Base-by-base conservation (phyloP, 2,113 vertebrate genomes). In the Atrichornis clamosus region DNA sequence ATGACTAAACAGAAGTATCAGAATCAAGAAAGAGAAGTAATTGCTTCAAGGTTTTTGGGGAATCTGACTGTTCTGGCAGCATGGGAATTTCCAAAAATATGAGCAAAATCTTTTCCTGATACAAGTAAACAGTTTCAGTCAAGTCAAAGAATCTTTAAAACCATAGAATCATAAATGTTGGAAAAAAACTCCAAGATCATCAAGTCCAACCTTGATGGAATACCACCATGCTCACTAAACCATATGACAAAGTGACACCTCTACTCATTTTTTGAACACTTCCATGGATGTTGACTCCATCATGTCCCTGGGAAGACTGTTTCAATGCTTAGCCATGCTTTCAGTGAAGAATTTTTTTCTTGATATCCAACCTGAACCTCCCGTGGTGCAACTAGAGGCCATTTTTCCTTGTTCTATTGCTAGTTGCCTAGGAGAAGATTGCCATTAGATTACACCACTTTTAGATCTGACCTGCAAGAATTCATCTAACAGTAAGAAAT, bases 301-400 rank as follows among this genome's bases (percentile, higher is more conserved):
- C n/a, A 32, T 14, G 35, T 68, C 11, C 28, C 47, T 41, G 17
- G 30, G 26, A 67, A 62, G 24, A 19, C 14, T 47, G 9, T 55
- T 76, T 21, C 47, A 68, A 5, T 55, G 20, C 7, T 62, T 55
- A 62, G 41, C 11, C 5, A 9, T 14, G 55, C 11, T 55, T 62
- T 35, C 30, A 76, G 22, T 23, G 8, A 55, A 69, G 9, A 82
- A 60, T 30, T 53, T 30, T 75, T 67, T 46, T 24, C 13, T 11
- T 75, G 24, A 46, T 46, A 53, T 39, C 20, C 16, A 59, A 2
- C 28, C 23, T 46, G 13, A 75, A 68, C 16, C 28, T 53, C 16
- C 9, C 28, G 0, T 37, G 0, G 16, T 60, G 20, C 0, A 1
- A n/a, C 7, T 41, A 53, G 13, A 68, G 16, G 24, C 28, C 12